Percentiles rank a stretch among this genome's conserved stretches.
These are phyloP conservation scores for Bos javanicus DNA, from an alignment of 2,113 vertebrate species.

Conservation along the genomic window DNA sequence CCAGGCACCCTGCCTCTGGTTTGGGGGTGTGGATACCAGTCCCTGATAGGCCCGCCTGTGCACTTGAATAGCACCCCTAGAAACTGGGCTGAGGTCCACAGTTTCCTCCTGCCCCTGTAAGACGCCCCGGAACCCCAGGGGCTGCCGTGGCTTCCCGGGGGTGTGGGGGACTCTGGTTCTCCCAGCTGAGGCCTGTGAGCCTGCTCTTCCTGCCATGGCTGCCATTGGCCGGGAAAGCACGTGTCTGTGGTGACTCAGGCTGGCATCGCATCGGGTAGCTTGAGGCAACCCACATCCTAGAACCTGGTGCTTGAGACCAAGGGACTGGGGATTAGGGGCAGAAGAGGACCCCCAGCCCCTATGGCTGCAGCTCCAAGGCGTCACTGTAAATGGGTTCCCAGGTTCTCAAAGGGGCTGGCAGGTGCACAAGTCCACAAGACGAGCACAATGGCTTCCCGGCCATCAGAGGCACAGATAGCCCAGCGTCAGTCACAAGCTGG, in stretches of 20 bases:
- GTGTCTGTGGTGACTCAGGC: not conserved
- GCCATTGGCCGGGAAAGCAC: fast-evolving
- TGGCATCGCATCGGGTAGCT: fast-evolving
- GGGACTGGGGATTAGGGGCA: not conserved
- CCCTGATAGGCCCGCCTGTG: fast-evolving
- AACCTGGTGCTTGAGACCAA: not conserved
- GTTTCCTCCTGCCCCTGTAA: not conserved
- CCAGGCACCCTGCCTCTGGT: not conserved
- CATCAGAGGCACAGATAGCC: not conserved
- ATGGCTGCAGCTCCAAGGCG: not conserved
- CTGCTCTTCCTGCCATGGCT: fast-evolving
- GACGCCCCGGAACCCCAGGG: not conserved
- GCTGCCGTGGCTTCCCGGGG: not conserved
- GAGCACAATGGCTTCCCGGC: not conserved
- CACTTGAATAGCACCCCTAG: not conserved
- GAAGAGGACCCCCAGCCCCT: not conserved
- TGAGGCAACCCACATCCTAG: not conserved
- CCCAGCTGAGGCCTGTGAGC: not conserved
- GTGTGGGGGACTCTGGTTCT: fast-evolving
- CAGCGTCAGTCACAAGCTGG: fast-evolving
- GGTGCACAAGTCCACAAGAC: fast-evolving
- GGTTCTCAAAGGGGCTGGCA: not conserved
- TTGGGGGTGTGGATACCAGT: not conserved
- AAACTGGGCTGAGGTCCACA: not conserved
- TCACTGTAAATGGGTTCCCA: too few relatives aligned